Evolutionary conservation across 2,888 invertebrate genomes (phyloP).

Genomic region (Branchellion lobata): DNA sequence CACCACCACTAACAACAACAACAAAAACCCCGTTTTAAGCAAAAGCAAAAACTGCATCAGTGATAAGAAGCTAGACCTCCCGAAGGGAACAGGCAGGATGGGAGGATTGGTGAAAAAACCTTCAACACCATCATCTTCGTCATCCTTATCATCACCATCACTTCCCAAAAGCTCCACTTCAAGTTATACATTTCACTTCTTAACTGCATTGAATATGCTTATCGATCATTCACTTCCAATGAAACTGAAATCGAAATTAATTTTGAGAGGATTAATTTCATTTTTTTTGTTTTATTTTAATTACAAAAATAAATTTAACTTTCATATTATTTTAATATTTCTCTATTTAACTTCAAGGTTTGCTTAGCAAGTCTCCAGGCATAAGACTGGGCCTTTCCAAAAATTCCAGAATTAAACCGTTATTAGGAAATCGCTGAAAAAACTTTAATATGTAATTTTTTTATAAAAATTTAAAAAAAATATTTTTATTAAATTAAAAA

Average conservation of each 20-base stretch:
- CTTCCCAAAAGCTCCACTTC: background rate
- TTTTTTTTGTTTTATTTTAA: too few relatives aligned
- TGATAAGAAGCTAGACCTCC: background rate
- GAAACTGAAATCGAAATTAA: too few relatives aligned
- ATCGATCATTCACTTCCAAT: too few relatives aligned
- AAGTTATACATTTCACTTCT: background rate
- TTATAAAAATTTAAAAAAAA: too few relatives aligned
- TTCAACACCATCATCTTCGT: too few relatives aligned
- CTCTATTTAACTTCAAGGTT: background rate
- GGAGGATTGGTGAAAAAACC: background rate
- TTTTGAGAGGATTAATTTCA: too few relatives aligned
- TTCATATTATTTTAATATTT: background rate
- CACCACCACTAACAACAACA: background rate
- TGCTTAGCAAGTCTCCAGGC: background rate
- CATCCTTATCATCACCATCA: background rate
- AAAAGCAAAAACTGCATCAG: background rate
- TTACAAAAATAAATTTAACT: too few relatives aligned
- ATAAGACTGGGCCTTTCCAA: slow-evolving; percentile 24
- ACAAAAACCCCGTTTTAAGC: too few relatives aligned
- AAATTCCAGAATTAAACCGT: slow-evolving; percentile 11
- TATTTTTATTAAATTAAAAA: too few relatives aligned
- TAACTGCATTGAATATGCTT: background rate
- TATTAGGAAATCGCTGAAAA: background rate
- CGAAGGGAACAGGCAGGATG: background rate
- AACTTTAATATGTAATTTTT: too few relatives aligned